phyloP scores from a whole-genome alignment of 2,888 invertebrate species.

The Trisateles emortualis region DNA sequence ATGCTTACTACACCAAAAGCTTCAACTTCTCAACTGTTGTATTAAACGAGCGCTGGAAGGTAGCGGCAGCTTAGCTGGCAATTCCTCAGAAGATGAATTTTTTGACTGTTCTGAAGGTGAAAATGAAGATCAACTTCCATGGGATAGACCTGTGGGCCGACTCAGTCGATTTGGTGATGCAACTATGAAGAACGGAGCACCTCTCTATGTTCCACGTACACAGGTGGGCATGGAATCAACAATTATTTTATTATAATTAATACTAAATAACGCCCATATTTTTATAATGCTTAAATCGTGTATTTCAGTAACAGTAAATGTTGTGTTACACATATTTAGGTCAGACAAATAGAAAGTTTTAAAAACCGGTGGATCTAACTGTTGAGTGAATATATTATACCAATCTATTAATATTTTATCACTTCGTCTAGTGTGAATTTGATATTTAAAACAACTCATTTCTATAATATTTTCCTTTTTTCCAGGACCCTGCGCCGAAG shows the following conservation, averaged over 20 bases:
- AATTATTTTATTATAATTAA: not conserved
- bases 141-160: constrained; percentile 76
- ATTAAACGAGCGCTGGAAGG: constrained; percentile 88
- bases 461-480: constrained; percentile 31
- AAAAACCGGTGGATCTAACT: constrained; percentile 34
- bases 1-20: constrained; percentile 97
- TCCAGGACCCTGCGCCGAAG: constrained; percentile 97
- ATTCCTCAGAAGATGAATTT: constrained; percentile 90
- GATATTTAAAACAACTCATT: constrained; percentile 19
- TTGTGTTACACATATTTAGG: constrained; percentile 20
- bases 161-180: constrained; percentile 71
- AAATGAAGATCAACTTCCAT: constrained; percentile 78
- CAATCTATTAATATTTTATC: constrained; percentile 21
- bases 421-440: constrained; percentile 6
- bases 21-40: constrained; percentile 95
- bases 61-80: constrained; percentile 63
- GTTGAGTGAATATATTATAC: constrained; percentile 24
- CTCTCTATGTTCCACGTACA: constrained; percentile 77
- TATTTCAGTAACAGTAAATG: constrained; percentile 17
- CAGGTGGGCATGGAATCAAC: constrained; percentile 70
- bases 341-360: constrained; percentile 40
- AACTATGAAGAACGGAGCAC: constrained; percentile 73
- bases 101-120: constrained; percentile 91
- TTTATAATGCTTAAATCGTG: not conserved
- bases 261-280: not conserved